Conservation (phyloP, 2,797 vertebrate genomes). For the Phrynocephalus forsythii region DNA sequence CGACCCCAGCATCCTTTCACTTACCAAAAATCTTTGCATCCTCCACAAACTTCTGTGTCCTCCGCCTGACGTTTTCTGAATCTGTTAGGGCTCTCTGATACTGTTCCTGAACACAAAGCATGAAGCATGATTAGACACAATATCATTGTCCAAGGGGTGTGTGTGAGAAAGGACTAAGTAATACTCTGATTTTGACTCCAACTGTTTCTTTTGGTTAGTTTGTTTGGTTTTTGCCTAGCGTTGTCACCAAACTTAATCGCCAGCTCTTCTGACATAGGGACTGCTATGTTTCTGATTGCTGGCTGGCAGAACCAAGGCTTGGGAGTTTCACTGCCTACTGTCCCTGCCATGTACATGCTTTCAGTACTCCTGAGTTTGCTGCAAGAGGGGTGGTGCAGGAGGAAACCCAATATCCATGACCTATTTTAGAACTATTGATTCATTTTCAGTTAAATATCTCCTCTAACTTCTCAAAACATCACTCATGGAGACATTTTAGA, state of each 20-base stretch:
- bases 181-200: too few relatives aligned
- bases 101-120: conserved; percentile 77
- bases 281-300: too few relatives aligned
- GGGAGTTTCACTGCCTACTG: too few relatives aligned
- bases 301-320: too few relatives aligned
- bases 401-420: background rate
- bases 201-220: too few relatives aligned
- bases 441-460: background rate
- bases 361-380: too few relatives aligned
- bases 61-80: conserved; percentile 82
- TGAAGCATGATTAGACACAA: conserved; percentile 44
- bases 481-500: background rate
- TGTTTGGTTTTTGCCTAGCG: too few relatives aligned
- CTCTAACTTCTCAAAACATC: background rate
- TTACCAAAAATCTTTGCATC: conserved; percentile 90
- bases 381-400: background rate
- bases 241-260: too few relatives aligned
- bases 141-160: background rate
- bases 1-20: conserved; percentile 38
- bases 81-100: conserved; percentile 83
- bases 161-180: too few relatives aligned
- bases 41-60: conserved; percentile 89
- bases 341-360: too few relatives aligned
- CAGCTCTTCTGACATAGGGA: too few relatives aligned
- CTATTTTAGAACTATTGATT: background rate